Percentiles rank a stretch among this genome's conserved stretches.
These are phyloP conservation scores for Drosophila watanabei DNA, from an alignment of 1,140 invertebrate genomes.

Conservation along the genomic window DNA sequence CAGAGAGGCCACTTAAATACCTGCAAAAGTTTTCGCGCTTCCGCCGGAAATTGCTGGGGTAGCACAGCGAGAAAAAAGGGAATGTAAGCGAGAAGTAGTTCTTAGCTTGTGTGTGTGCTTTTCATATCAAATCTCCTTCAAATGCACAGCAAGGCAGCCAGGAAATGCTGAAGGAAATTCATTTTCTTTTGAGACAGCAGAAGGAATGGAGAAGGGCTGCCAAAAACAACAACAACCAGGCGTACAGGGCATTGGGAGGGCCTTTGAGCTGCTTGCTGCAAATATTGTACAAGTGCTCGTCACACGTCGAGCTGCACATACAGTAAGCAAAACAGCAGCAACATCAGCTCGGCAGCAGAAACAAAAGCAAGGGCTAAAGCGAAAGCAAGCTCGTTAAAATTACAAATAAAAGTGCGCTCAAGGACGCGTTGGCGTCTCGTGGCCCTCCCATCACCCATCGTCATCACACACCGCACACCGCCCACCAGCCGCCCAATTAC, in stretches of 20 bases:
- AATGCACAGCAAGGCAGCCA: slow-evolving; percentile 65
- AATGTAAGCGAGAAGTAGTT: slow-evolving; percentile 21
- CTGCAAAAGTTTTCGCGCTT: slow-evolving; percentile 77
- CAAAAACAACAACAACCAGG: slow-evolving; percentile 24
- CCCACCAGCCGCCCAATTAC: slow-evolving; percentile 7
- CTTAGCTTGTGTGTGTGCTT: slow-evolving; percentile 10
- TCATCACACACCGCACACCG: background rate
- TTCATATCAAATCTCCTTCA: slow-evolving; percentile 47
- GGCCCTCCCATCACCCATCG: slow-evolving; percentile 13
- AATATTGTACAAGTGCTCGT: slow-evolving; percentile 76
- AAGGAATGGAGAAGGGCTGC: slow-evolving; percentile 55
- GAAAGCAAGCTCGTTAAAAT: slow-evolving; percentile 79
- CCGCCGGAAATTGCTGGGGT: slow-evolving; percentile 72
- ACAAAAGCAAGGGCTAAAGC: slow-evolving; percentile 37
- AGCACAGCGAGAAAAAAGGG: slow-evolving; percentile 20
- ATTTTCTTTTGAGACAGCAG: slow-evolving; percentile 67
- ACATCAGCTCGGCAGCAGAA: slow-evolving; percentile 21
- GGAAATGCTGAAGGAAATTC: slow-evolving; percentile 75
- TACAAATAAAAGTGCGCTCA: slow-evolving; percentile 84
- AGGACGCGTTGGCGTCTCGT: slow-evolving; percentile 72
- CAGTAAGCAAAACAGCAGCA: slow-evolving; percentile 66
- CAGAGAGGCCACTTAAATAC: slow-evolving; percentile 75
- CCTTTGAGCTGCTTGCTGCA: slow-evolving; percentile 62
- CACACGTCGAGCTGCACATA: slow-evolving; percentile 67
- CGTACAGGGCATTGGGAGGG: slow-evolving; percentile 25